phyloP scores from a whole-genome alignment of 1,140 invertebrate genomes.

The Plodia interpunctella region DNA sequence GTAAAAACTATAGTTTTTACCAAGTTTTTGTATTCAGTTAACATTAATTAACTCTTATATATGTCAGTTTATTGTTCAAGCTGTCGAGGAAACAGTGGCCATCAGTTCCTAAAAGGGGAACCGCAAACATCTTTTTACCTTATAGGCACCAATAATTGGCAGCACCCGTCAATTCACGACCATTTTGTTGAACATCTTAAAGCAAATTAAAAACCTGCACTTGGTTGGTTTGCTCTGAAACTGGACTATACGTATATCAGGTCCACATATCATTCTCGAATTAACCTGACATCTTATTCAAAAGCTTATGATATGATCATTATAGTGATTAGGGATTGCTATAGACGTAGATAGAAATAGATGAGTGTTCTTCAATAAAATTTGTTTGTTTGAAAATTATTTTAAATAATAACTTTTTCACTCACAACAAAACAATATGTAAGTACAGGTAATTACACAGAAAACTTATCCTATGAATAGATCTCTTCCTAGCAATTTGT shows the following conservation, averaged over 20 bases:
- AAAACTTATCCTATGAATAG: no score
- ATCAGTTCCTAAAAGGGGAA: background rate
- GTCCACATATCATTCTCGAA: slow-evolving; percentile 21
- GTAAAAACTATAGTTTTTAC: no score
- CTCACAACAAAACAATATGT: no score
- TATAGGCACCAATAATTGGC: background rate
- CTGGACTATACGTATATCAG: slow-evolving; percentile 8
- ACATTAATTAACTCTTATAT: background rate
- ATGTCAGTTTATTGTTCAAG: background rate
- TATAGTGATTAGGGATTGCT: slow-evolving; percentile 10
- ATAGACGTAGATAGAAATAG: background rate
- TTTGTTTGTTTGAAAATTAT: no score
- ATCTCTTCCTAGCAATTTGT: no score
- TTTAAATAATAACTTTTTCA: no score
- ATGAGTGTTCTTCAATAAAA: background rate
- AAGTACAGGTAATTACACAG: no score
- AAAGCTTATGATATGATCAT: slow-evolving; percentile 22
- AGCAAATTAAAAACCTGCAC: slow-evolving; percentile 2
- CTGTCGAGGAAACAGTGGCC: background rate
- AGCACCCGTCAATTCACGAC: background rate
- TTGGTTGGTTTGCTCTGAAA: background rate
- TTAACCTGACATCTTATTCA: slow-evolving; percentile 24
- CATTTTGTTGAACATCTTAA: background rate
- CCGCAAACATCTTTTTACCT: background rate
- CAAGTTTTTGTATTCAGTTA: background rate